Conservation (phyloP, 2,888 invertebrate species). For the Selenia dentaria region DNA sequence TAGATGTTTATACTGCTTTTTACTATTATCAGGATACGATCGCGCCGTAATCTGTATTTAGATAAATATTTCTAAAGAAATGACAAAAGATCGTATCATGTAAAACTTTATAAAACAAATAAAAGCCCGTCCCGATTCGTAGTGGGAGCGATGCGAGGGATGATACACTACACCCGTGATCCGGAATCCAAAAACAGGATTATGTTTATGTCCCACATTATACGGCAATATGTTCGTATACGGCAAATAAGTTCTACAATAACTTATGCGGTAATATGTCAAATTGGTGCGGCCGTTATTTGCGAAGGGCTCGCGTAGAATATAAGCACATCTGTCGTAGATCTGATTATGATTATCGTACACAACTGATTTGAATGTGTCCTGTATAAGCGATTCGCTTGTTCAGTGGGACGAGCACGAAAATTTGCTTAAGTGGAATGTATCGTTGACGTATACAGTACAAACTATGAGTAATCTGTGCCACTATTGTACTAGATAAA, state of each 20-base stretch:
- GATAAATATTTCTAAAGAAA: too few relatives aligned
- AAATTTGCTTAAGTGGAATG: too few relatives aligned
- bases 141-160: too few relatives aligned
- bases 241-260: constrained; percentile 12
- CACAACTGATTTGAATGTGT: too few relatives aligned
- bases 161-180: constrained; percentile 7
- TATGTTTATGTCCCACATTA: constrained; percentile 17
- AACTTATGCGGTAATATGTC: constrained; percentile 6
- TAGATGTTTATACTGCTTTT: too few relatives aligned
- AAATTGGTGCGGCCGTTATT: constrained; percentile 6
- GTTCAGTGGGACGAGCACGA: too few relatives aligned
- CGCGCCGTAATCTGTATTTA: too few relatives aligned
- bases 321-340: background rate
- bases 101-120: constrained; percentile 6
- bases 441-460: too few relatives aligned
- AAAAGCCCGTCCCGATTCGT: constrained; percentile 1
- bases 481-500: too few relatives aligned
- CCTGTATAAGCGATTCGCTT: too few relatives aligned
- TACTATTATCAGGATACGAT: too few relatives aligned
- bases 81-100: constrained; percentile 2
- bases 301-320: constrained; percentile 3
- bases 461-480: too few relatives aligned
- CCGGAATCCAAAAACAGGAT: constrained; percentile 15
- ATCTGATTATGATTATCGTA: background rate
- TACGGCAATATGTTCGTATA: constrained; percentile 14